Evolutionary conservation across 2,797 vertebrate genomes (phyloP).

Genomic region (Steatocranus sp.): DNA sequence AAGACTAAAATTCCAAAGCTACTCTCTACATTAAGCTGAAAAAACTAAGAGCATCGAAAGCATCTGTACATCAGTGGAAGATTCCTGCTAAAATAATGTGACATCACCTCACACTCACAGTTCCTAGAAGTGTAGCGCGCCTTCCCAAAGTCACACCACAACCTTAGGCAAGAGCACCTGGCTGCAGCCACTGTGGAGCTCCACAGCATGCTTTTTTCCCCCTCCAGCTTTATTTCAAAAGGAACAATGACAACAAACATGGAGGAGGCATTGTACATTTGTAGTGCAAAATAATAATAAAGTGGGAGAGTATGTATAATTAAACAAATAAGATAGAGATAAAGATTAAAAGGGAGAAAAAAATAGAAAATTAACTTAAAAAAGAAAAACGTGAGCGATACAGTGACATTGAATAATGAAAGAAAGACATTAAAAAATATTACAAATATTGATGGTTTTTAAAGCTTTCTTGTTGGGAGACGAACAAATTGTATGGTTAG

Average conservation of each 20-base stretch:
- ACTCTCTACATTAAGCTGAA: background rate
- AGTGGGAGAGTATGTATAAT: background rate
- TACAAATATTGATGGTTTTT: background rate
- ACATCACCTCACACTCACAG: background rate
- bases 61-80: fast-evolving
- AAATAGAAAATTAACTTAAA: background rate
- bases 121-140: fast-evolving
- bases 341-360: background rate
- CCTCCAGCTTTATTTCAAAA: background rate
- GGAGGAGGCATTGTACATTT: background rate
- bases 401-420: background rate
- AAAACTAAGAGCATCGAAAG: background rate
- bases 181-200: background rate
- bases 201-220: fast-evolving
- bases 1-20: fast-evolving
- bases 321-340: fast-evolving
- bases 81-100: background rate
- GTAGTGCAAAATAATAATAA: background rate
- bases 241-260: background rate
- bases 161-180: background rate
- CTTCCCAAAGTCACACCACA: background rate
- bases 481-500: background rate
- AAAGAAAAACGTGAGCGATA: background rate
- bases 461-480: background rate
- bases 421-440: background rate